These are phyloP conservation scores for Andrena cerasifolii DNA, from an alignment of 1,140 invertebrate genomes.

Conservation along the genomic window DNA sequence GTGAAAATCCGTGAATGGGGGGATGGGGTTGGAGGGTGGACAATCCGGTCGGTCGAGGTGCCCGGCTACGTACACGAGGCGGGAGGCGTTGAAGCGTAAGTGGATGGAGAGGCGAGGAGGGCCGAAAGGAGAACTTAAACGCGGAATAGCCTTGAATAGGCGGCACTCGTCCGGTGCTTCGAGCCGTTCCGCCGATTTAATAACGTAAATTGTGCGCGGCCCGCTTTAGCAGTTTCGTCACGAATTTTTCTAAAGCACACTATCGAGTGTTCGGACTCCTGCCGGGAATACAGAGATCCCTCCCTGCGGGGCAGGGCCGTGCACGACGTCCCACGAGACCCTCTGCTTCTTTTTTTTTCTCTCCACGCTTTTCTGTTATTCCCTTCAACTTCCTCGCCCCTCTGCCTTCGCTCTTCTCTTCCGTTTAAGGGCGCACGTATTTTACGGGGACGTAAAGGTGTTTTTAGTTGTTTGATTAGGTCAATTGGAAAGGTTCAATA, in stretches of 20 bases:
- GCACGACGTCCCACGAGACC: conserved; percentile 35
- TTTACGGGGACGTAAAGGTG: too few species aligned
- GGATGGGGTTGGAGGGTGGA: background rate
- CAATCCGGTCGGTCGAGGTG: conserved; percentile 13
- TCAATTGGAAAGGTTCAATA: too few species aligned
- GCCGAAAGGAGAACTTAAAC: conserved; percentile 62
- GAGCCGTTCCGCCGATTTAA: conserved; percentile 78
- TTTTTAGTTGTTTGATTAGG: too few species aligned
- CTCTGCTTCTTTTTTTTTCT: background rate
- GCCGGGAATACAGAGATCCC: conserved; percentile 78
- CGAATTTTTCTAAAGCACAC: conserved; percentile 82
- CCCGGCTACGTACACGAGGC: background rate
- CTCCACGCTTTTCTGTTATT: background rate
- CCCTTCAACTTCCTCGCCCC: conserved; percentile 11
- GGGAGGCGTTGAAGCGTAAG: conserved; percentile 33
- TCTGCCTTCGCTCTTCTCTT: background rate
- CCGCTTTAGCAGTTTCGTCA: conserved; percentile 77
- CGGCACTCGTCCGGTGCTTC: conserved; percentile 75
- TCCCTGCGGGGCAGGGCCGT: conserved; percentile 44
- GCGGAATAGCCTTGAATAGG: conserved; percentile 65
- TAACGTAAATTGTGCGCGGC: conserved; percentile 78
- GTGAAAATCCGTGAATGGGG: conserved; percentile 49
- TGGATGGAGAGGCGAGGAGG: background rate
- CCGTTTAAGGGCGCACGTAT: too few species aligned
- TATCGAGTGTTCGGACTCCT: conserved; percentile 80